Conservation (phyloP, 2,797 vertebrate genomes). For the Hoplostethus atlanticus region DNA sequence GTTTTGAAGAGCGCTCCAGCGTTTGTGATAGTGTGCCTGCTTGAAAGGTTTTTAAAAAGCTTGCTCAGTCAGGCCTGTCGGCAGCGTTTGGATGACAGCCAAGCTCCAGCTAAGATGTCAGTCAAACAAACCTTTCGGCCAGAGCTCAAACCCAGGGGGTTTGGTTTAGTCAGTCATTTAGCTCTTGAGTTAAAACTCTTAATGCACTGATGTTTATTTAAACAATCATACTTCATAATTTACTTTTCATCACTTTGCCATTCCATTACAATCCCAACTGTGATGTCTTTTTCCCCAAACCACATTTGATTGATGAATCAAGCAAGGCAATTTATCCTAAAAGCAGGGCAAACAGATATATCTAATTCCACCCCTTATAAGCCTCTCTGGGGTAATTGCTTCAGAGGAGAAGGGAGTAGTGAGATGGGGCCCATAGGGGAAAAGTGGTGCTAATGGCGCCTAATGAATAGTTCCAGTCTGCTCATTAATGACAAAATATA, state of each 20-base stretch:
- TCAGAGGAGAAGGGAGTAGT: constrained; percentile 41
- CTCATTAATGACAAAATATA: constrained; percentile 67
- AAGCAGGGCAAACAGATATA: constrained; percentile 22
- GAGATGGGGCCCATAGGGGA: constrained; percentile 44
- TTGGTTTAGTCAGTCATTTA: constrained; percentile 30
- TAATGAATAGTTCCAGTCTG: constrained; percentile 74
- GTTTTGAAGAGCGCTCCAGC: constrained; percentile 55
- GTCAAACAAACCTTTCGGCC: constrained; percentile 36
- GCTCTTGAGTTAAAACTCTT: constrained; percentile 3
- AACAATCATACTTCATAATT: constrained; percentile 32
- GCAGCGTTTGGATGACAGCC: constrained; percentile 25
- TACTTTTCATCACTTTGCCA: constrained; percentile 11
- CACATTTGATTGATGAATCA: constrained; percentile 14
- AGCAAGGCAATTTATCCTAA: constrained; percentile 23
- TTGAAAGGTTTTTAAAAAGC: constrained; percentile 62
- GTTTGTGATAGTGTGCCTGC: constrained; percentile 42
- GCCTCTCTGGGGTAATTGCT: constrained; percentile 46
- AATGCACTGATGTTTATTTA: constrained; percentile 31
- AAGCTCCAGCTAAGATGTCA: constrained; percentile 27
- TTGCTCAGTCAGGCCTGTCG: constrained; percentile 57
- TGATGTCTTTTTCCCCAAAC: constrained; percentile 8
- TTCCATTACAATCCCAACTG: constrained; percentile 16
- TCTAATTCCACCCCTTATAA: constrained; percentile 35
- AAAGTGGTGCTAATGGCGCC: constrained; percentile 60
- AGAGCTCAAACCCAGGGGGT: constrained; percentile 12